Base-by-base conservation (phyloP, 1,140 invertebrate species). In the Zaprionus ghesquierei region DNA sequence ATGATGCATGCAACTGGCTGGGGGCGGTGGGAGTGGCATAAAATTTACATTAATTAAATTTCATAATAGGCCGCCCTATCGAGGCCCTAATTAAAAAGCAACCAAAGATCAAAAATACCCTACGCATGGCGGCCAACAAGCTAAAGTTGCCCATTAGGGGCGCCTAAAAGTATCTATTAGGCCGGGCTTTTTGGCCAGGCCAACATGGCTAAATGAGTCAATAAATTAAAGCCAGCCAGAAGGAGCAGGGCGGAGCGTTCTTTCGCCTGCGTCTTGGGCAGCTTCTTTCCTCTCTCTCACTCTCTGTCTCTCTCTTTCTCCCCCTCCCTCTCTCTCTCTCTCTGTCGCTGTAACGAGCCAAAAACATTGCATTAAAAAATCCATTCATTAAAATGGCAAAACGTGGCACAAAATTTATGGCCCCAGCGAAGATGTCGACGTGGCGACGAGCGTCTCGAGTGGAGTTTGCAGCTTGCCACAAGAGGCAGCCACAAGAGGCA, bases 331-430 rank as follows among this genome's bases (percentile, higher is more conserved):
- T 44, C 35, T 41, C 56, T 15, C 8, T 59, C 38, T 33, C 29
- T 59, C 49, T 22, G 13, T 50, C 8, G 35, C 10, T 51, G 33
- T 78, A 85, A 86, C 82, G 81, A 79, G 82, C 79, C 75, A 68
- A 87, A 75, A 87, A 86, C 84, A 87, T 87, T 87, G 82, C 82
- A 86, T 86, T 86, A 87, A 87, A 82, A 87, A 86, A 81, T 82
- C 82, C 82, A 87, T 87, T 87, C 82, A 87, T 87, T 87, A 87
- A 82, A 87, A 87, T 89, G 82, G 82, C 82, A 79, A 87, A 85
- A 85, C 80, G 82, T 85, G 82, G 81, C 84, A 80, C 61, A 70
- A 64, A 82, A 82, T 87, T 87, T 87, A 87, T 87, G 79, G 82
- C 76, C 65, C 18, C 44, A 12, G 35, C 33, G 50, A 72, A 70